phyloP scores from a whole-genome alignment of 2,113 vertebrate species.

The Amphilophus citrinellus region DNA sequence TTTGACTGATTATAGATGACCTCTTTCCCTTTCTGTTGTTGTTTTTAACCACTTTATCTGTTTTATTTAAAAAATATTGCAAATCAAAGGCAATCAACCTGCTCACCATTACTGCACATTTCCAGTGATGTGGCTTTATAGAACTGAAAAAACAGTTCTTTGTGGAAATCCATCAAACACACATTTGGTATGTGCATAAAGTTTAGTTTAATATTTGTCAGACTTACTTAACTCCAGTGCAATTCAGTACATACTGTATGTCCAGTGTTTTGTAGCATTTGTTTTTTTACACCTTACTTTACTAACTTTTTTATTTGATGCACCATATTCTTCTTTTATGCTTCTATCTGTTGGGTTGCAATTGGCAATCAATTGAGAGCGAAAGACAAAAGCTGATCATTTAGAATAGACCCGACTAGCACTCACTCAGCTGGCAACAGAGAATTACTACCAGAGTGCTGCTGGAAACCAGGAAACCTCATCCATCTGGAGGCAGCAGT shows the following conservation, averaged over 20 bases:
- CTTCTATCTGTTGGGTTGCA: neutral
- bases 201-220: neutral
- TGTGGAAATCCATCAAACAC: neutral
- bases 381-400: neutral
- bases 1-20: rapidly evolving
- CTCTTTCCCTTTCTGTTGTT: neutral
- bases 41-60: neutral
- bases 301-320: neutral
- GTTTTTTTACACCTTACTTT: neutral
- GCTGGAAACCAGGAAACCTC: neutral
- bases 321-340: neutral
- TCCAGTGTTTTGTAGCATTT: neutral
- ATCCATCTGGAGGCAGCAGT: neutral
- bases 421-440: neutral
- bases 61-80: neutral
- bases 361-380: neutral
- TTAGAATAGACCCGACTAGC: neutral
- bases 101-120: rapidly evolving
- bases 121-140: neutral
- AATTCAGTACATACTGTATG: neutral
- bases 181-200: neutral
- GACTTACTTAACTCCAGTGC: neutral
- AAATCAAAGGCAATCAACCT: neutral
- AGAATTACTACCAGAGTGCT: neutral
- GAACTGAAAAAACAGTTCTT: neutral